Evolutionary conservation across 2,113 vertebrate genomes (phyloP).

Genomic region (Hippocampus comes): DNA sequence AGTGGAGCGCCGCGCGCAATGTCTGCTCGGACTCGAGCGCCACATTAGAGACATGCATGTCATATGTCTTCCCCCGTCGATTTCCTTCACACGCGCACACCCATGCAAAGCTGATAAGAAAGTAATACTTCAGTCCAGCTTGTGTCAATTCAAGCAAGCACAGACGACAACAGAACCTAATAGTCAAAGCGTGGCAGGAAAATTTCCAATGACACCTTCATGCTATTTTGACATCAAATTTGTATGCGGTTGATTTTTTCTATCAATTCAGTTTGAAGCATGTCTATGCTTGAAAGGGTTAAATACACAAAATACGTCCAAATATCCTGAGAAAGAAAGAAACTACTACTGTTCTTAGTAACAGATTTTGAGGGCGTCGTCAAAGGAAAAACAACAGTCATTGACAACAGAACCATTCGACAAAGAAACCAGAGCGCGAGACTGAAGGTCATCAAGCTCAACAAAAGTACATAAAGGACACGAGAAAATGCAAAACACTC

Average conservation of each 20-base stretch:
- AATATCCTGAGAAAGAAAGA: neutral
- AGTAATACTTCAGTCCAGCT: neutral
- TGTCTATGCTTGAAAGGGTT: neutral
- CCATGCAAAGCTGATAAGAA: neutral
- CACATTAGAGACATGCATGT: conserved; percentile 16
- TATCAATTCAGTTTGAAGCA: neutral
- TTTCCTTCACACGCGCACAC: conserved; percentile 4
- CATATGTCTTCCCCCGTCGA: conserved; percentile 3
- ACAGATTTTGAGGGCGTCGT: too few relatives aligned
- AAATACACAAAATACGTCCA: too few relatives aligned
- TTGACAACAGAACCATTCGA: too few relatives aligned
- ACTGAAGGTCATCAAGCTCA: neutral
- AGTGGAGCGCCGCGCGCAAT: conserved; percentile 21
- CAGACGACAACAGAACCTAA: neutral
- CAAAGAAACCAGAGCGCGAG: neutral
- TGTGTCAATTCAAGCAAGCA: neutral
- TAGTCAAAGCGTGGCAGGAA: neutral
- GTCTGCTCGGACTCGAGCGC: conserved; percentile 29
- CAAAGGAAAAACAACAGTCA: too few relatives aligned
- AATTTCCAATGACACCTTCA: neutral
- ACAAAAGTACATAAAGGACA: neutral
- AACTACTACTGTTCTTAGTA: too few relatives aligned
- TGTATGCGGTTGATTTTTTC: neutral
- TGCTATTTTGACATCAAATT: neutral
- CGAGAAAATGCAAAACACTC: neutral